Percentiles rank a stretch among this genome's conserved stretches.
Conservation (phyloP, 1,140 invertebrate species). For the Drosophila funebris region DNA sequence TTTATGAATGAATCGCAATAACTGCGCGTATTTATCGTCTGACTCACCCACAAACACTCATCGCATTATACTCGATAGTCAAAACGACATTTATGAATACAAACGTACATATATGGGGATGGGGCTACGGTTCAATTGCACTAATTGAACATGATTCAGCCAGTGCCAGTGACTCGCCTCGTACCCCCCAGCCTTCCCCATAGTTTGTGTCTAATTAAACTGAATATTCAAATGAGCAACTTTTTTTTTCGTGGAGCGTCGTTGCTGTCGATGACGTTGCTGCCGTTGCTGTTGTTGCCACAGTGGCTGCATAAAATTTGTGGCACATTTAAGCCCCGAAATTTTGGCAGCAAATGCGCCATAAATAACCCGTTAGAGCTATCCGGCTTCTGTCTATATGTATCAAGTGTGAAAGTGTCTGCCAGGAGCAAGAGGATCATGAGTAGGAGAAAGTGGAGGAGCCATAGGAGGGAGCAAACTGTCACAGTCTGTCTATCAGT, state of each 20-base stretch:
- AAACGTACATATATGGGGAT: neutral
- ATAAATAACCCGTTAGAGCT: constrained; percentile 34
- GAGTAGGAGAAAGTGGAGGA: neutral
- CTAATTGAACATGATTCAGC: constrained; percentile 78
- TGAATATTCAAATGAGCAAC: constrained; percentile 49
- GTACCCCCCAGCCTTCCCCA: neutral
- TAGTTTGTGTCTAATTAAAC: constrained; percentile 40
- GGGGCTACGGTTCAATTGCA: constrained; percentile 51
- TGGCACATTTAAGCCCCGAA: constrained; percentile 29
- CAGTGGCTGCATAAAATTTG: constrained; percentile 36
- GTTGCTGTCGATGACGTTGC: constrained; percentile 18
- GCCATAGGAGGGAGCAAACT: neutral
- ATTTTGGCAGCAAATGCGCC: constrained; percentile 34
- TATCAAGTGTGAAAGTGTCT: constrained; percentile 25
- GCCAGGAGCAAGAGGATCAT: neutral
- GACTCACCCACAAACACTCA: constrained; percentile 42
- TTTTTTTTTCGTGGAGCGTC: constrained; percentile 7
- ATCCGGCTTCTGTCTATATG: constrained; percentile 13
- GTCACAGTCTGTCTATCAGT: neutral
- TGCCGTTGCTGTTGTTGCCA: neutral
- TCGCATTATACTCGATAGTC: constrained; percentile 7
- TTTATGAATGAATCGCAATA: constrained; percentile 71
- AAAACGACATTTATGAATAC: constrained; percentile 31
- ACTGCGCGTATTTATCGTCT: neutral
- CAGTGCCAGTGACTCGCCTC: neutral